Base-by-base conservation (phyloP, 2,888 invertebrate genomes). In the Hirtodrosophila cameraria region DNA sequence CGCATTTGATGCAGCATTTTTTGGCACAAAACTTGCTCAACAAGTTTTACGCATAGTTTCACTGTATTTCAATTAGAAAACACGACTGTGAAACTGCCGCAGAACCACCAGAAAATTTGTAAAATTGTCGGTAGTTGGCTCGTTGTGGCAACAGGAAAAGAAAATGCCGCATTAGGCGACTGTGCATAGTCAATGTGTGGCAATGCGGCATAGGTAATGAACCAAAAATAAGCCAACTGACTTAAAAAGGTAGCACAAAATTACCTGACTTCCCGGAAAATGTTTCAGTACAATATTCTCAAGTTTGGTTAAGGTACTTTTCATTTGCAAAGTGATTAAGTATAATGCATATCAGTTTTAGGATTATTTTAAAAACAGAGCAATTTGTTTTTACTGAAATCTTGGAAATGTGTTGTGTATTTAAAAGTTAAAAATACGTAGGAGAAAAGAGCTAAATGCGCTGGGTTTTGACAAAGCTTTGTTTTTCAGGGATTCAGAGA, bases 61-160 rank as follows among this genome's bases (percentile, higher is more conserved):
- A 46, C 72, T 46, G 69, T 23, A 77, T 80, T 75, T 80, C 72
- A 80, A 84, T 84, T 78, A 80, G 52, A 61, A 62, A 65, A 43
- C 30, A 31, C 23, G 31, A 45, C 27, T 43, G 9, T 38, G 57
- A 30, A 15, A 13, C 20, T 25, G 33, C 46, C 36, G 18, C 41
- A 31, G 35, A 28, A 25, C 25, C 18, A 45, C 36, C 39, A 33
- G 1, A 6, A 33, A n/a, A 46, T 12, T 39, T 35, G 8, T 5
- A 7, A 6, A 28, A 30, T 54, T 6, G 27, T 23, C 23, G 15
- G 13, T 8, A 35, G 9, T 13, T 36, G 18, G 2, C 15, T 41
- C 11, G n/a, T n/a, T 11, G 23, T 39, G 25, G n/a, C 31, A 33
- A 12, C 15, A 9, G 11, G 45, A 46, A 46, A 20, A 11, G 27